Conservation (phyloP, 2,113 vertebrate genomes). For the Prunella himalayana region DNA sequence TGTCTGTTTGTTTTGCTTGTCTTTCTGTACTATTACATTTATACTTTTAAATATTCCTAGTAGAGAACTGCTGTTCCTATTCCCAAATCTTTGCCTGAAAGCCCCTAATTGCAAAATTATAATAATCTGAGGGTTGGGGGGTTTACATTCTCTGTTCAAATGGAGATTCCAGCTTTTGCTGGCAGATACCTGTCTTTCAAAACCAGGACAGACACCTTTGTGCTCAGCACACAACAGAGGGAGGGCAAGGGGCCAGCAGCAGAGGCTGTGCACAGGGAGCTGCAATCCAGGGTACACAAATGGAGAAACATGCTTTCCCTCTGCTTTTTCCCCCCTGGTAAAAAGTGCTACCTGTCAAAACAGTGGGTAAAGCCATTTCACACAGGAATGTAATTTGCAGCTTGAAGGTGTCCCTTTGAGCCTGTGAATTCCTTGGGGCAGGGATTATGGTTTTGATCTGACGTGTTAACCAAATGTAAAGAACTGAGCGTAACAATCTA, state of each 20-base stretch:
- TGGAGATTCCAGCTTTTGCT: no score
- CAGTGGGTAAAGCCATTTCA: neutral
- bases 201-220: neutral
- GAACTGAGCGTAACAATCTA: neutral
- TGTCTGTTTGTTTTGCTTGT: no score
- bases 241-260: rapidly evolving
- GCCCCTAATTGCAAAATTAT: no score
- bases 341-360: neutral
- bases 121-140: no score
- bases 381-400: neutral
- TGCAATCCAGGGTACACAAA: neutral
- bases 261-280: neutral
- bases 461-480: neutral
- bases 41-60: no score
- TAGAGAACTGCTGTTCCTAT: no score
- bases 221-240: neutral
- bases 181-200: no score
- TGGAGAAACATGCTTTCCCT: neutral
- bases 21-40: no score
- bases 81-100: no score
- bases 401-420: neutral
- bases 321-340: neutral
- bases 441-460: constrained; percentile 1
- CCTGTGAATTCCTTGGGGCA: neutral
- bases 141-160: no score